Evolutionary conservation across 2,113 vertebrate genomes (phyloP).

Genomic region (Sciurus niger): DNA sequence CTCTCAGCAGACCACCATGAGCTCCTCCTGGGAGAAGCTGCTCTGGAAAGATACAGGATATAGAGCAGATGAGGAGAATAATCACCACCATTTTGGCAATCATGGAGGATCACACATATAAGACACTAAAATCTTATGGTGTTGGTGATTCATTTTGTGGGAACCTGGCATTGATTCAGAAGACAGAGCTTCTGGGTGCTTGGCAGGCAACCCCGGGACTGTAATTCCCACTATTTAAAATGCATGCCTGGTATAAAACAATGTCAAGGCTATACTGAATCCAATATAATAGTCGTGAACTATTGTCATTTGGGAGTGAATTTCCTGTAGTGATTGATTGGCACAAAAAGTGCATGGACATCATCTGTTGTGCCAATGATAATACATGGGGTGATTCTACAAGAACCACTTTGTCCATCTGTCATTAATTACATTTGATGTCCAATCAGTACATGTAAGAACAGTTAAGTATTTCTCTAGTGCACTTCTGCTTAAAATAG

Average conservation of each 20-base stretch:
- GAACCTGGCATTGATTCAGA: constrained; percentile 61
- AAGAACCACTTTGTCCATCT: background rate
- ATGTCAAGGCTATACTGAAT: background rate
- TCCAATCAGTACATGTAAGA: background rate
- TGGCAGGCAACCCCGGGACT: background rate
- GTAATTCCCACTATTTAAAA: constrained; percentile 61
- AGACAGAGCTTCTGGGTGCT: constrained; percentile 39
- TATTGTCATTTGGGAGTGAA: background rate
- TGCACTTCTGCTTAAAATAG: background rate
- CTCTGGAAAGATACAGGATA: constrained; percentile 69
- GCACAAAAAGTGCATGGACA: background rate
- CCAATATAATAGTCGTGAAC: background rate
- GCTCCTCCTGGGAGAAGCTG: constrained; percentile 45
- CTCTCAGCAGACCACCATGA: constrained; percentile 55
- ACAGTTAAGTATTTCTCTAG: background rate
- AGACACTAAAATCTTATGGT: background rate
- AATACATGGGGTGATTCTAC: background rate
- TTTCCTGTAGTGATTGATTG: constrained; percentile 24
- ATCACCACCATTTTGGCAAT: constrained; percentile 23
- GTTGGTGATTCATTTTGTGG: constrained; percentile 43
- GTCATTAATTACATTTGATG: background rate
- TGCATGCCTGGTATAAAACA: background rate
- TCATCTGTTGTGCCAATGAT: background rate
- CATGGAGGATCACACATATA: background rate
- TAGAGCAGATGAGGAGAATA: constrained; percentile 26